Percentiles rank a stretch among this genome's conserved stretches.
phyloP scores from a whole-genome alignment of 1,140 invertebrate species.

The Pollicipes pollicipes region DNA sequence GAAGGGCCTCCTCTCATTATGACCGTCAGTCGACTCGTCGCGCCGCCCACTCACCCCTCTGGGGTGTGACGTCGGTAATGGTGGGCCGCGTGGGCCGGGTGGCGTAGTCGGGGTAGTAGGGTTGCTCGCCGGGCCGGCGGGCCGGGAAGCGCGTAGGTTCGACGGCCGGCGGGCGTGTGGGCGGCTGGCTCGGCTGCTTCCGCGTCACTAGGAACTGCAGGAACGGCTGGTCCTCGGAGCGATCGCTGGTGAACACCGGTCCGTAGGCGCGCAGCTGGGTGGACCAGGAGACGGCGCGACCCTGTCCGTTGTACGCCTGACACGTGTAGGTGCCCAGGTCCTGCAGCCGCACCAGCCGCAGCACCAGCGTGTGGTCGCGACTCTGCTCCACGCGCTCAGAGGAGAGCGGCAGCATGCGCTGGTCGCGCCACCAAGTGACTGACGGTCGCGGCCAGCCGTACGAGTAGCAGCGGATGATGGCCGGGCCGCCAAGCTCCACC shows the following conservation, averaged over 20 bases:
- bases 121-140: not conserved
- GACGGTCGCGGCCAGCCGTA: constrained; percentile 58
- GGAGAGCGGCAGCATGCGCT: constrained; percentile 46
- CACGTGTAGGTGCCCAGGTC: constrained; percentile 63
- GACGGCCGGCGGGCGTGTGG: constrained; percentile 17
- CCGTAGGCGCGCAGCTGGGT: constrained; percentile 48
- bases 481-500: constrained; percentile 47
- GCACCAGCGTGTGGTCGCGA: constrained; percentile 49
- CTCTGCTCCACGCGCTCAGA: constrained; percentile 51
- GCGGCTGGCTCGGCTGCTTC: constrained; percentile 4
- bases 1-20: too few species aligned
- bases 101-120: not conserved
- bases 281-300: constrained; percentile 51
- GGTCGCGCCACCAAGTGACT: constrained; percentile 73
- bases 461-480: constrained; percentile 56
- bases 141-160: constrained; percentile 6
- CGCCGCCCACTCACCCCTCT: not conserved
- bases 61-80: not conserved
- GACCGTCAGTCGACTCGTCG: too few species aligned
- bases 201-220: constrained; percentile 6
- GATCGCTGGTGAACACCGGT: constrained; percentile 32
- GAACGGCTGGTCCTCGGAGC: constrained; percentile 21
- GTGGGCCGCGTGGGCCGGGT: not conserved
- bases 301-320: constrained; percentile 65
- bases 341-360: constrained; percentile 45